Conservation (phyloP, 2,888 invertebrate species). For the Agonum fuliginosum region DNA sequence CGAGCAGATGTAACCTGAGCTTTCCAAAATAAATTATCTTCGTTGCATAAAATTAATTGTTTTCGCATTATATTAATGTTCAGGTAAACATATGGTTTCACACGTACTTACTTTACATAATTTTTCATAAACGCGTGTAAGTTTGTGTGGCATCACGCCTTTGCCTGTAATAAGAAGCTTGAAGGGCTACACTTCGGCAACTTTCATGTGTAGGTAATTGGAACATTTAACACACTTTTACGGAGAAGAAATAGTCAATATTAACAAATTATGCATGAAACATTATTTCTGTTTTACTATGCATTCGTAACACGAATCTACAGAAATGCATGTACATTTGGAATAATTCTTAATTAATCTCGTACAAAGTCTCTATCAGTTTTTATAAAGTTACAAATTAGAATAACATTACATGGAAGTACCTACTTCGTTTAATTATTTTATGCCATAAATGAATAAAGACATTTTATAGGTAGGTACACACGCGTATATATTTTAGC, state of each 20-base stretch:
- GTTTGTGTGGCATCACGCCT: not conserved
- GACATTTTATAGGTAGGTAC: no score
- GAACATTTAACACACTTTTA: not conserved
- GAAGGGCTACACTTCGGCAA: not conserved
- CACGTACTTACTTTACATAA: conserved; percentile 41
- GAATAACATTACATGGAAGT: no score
- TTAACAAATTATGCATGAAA: no score
- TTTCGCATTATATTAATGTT: conserved; percentile 13
- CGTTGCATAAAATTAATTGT: conserved; percentile 41
- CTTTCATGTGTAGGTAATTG: not conserved
- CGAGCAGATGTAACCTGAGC: conserved; percentile 28
- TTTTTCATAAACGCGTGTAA: conserved; percentile 4
- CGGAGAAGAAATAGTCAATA: not conserved
- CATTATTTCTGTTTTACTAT: no score
- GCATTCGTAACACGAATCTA: no score
- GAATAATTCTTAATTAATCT: no score
- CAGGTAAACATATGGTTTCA: conserved; percentile 18
- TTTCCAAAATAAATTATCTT: conserved; percentile 41
- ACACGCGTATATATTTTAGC: no score
- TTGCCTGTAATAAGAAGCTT: conserved; percentile 8
- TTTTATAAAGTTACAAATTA: no score
- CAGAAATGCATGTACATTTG: no score
- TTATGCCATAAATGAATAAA: no score
- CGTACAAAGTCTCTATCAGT: no score
- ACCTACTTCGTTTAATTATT: no score